A percentile compares a stretch with the other conserved stretches of the same genome.
These are phyloP conservation scores for Anolis apletophallus DNA, from an alignment of 2,797 vertebrate species.

Conservation along the genomic window DNA sequence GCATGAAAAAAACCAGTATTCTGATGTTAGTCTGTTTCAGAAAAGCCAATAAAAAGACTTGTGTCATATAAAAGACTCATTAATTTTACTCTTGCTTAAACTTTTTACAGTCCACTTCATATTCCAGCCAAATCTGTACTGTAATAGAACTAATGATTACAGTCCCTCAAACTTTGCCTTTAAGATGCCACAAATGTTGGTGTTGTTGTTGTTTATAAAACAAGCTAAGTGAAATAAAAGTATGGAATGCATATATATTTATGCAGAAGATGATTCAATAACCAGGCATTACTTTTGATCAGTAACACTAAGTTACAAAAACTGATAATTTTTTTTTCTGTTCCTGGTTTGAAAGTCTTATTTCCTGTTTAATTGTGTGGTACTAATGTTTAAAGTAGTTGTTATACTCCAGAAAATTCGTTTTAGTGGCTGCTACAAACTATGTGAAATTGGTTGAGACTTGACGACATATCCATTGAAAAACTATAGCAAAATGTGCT, in stretches of 20 bases:
- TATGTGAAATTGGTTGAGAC: too few relatives aligned
- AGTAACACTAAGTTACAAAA: not conserved
- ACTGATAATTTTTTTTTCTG: too few relatives aligned
- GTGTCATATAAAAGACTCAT: not conserved
- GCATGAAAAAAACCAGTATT: too few relatives aligned
- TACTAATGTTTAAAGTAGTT: too few relatives aligned
- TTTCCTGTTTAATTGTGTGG: too few relatives aligned
- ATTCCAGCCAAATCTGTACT: not conserved
- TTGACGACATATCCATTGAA: too few relatives aligned
- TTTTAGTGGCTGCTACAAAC: too few relatives aligned
- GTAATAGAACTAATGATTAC: not conserved
- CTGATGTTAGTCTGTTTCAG: not conserved
- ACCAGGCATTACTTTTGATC: not conserved
- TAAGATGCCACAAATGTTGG: not conserved
- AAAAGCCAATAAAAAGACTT: not conserved
- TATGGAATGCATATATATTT: not conserved
- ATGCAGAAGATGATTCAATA: not conserved
- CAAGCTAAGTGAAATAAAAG: not conserved
- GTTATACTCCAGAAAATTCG: too few relatives aligned
- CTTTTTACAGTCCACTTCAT: not conserved
- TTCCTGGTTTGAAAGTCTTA: too few relatives aligned
- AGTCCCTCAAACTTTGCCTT: not conserved
- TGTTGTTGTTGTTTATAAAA: not conserved
- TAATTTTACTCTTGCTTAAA: not conserved
- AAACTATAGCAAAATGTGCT: too few relatives aligned